These are phyloP conservation scores for Helostoma temminkii DNA, from an alignment of 2,797 vertebrate genomes.

Conservation along the genomic window DNA sequence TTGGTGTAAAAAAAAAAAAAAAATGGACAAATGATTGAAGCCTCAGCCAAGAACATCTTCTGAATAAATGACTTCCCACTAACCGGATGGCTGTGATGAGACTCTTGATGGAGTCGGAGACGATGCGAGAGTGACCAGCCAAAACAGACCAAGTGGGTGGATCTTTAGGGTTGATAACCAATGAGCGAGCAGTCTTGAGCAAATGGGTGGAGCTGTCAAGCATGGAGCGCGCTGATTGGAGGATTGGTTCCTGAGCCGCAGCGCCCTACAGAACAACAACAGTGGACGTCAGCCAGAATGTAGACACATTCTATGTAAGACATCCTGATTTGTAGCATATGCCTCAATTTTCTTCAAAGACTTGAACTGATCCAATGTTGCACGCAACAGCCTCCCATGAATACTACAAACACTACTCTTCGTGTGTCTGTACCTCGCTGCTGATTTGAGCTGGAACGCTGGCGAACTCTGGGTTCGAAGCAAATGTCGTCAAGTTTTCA, in stretches of 20 bases:
- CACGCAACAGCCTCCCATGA: neutral
- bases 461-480: slow-evolving; percentile 98
- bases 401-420: neutral
- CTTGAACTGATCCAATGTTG: neutral
- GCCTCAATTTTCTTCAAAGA: too few relatives aligned
- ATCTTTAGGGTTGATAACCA: slow-evolving; percentile 98
- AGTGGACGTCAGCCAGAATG: neutral
- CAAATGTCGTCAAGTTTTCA: slow-evolving; percentile 95
- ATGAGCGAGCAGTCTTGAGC: slow-evolving; percentile 93
- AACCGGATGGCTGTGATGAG: slow-evolving; percentile 98
- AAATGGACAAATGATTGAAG: neutral
- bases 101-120: slow-evolving; percentile 98
- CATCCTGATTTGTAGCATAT: neutral
- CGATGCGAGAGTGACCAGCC: slow-evolving; percentile 95
- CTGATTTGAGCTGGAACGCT: slow-evolving; percentile 97
- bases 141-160: slow-evolving; percentile 96
- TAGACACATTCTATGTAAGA: neutral
- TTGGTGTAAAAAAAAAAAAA: too few relatives aligned
- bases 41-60: too few relatives aligned
- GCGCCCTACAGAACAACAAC: slow-evolving; percentile 83
- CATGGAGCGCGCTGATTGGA: slow-evolving; percentile 94
- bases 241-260: slow-evolving; percentile 94
- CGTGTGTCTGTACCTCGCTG: slow-evolving; percentile 83
- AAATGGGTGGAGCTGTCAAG: slow-evolving; percentile 94
- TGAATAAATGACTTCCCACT: slow-evolving; percentile 2